Evolutionary conservation across 2,888 invertebrate genomes (phyloP).

Genomic region (Dryadula phaetusa): DNA sequence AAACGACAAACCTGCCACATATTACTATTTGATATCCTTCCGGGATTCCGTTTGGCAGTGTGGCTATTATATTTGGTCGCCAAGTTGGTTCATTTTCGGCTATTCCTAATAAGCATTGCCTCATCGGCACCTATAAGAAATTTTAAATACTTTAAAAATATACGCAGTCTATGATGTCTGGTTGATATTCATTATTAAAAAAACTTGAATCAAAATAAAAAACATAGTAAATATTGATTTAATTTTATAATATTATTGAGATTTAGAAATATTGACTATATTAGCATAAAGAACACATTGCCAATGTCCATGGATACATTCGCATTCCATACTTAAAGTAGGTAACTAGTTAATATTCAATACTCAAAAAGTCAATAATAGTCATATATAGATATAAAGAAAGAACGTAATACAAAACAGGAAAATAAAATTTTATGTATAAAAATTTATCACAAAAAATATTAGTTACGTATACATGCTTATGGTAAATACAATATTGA

Average conservation of each 20-base stretch:
- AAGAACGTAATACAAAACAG: not conserved
- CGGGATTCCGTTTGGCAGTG: conserved; percentile 74
- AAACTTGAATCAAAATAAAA: too few relatives aligned
- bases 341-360: not conserved
- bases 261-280: not conserved
- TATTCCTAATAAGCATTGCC: conserved; percentile 55
- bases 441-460: too few relatives aligned
- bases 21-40: conserved; percentile 79
- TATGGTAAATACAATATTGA: not conserved
- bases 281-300: not conserved
- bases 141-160: not conserved
- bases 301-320: not conserved
- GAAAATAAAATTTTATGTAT: not conserved
- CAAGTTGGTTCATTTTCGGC: conserved; percentile 66
- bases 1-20: conserved; percentile 62
- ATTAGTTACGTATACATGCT: too few relatives aligned
- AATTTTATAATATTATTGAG: not conserved
- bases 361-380: too few relatives aligned
- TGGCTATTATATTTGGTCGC: conserved; percentile 75
- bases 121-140: conserved; percentile 61
- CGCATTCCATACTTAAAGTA: not conserved
- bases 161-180: too few relatives aligned
- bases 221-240: too few relatives aligned
- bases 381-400: too few relatives aligned
- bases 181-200: too few relatives aligned